Conservation (phyloP, 2,113 vertebrate species). For the Eublepharis macularius region DNA sequence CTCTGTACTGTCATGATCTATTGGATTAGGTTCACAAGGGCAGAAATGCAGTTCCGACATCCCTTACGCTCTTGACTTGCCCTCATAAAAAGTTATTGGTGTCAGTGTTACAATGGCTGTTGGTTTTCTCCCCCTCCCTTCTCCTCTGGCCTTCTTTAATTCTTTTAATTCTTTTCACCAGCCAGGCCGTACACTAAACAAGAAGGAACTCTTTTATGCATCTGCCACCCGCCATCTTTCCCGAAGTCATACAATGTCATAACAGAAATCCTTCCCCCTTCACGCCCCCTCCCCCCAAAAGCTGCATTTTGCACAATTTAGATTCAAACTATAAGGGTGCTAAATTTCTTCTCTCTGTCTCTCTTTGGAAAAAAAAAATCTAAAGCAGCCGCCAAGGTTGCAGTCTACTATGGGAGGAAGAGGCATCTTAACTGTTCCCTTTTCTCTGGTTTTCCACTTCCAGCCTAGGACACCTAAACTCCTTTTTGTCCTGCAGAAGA, state of each 20-base stretch:
- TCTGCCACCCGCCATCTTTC: not conserved
- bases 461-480: no score
- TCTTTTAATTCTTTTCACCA: slow-evolving; percentile 59
- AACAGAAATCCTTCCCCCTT: not conserved
- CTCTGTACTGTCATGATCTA: slow-evolving; percentile 52
- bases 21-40: slow-evolving; percentile 64
- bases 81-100: slow-evolving; percentile 65
- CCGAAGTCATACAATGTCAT: slow-evolving; percentile 16
- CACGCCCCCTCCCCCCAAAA: not conserved
- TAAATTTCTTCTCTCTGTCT: no score
- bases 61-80: slow-evolving; percentile 53
- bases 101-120: slow-evolving; percentile 46
- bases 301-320: not conserved
- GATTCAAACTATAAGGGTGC: no score
- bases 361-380: no score
- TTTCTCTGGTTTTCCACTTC: no score
- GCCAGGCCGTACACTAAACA: slow-evolving; percentile 38
- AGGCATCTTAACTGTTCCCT: no score
- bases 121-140: not conserved
- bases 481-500: no score
- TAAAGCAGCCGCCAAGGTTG: no score
- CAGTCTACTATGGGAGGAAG: no score
- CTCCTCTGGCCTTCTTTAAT: slow-evolving; percentile 45
- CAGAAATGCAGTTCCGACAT: slow-evolving; percentile 50
- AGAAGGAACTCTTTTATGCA: slow-evolving; percentile 49